A percentile compares a stretch with the other conserved stretches of the same genome.
These are phyloP conservation scores for Buceros bicornis DNA, from an alignment of 2,797 vertebrate genomes.

Conservation along the genomic window DNA sequence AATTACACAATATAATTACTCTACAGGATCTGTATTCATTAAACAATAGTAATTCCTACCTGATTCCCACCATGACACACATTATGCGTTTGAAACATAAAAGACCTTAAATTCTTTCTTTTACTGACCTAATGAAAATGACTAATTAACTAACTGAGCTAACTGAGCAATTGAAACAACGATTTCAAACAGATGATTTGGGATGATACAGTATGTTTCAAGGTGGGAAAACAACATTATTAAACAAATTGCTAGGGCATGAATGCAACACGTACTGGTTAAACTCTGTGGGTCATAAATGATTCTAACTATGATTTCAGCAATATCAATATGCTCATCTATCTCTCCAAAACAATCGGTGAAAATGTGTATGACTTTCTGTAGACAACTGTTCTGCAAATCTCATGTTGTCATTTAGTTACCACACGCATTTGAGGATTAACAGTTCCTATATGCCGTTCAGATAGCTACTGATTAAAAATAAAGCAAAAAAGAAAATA, in stretches of 20 bases:
- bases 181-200: conserved; percentile 67
- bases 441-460: neutral
- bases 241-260: conserved; percentile 63
- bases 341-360: conserved; percentile 1
- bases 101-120: conserved; percentile 70
- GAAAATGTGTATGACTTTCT: conserved; percentile 9
- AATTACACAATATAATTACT: conserved; percentile 79
- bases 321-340: conserved; percentile 11
- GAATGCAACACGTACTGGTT: conserved; percentile 24
- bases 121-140: conserved; percentile 70
- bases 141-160: conserved; percentile 65
- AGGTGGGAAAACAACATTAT: conserved; percentile 70
- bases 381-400: neutral
- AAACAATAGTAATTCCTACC: conserved; percentile 79
- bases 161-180: conserved; percentile 59
- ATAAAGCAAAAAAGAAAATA: neutral
- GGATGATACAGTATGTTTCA: conserved; percentile 56
- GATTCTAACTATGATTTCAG: conserved; percentile 28
- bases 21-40: conserved; percentile 76
- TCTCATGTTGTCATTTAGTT: neutral
- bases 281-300: conserved; percentile 40
- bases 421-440: neutral
- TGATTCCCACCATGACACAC: conserved; percentile 73
- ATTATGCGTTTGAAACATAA: conserved; percentile 70
- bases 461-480: neutral